A percentile compares a stretch with the other conserved stretches of the same genome.
Evolutionary conservation across 2,113 vertebrate species (phyloP).

Genomic region (Desmodus rotundus): DNA sequence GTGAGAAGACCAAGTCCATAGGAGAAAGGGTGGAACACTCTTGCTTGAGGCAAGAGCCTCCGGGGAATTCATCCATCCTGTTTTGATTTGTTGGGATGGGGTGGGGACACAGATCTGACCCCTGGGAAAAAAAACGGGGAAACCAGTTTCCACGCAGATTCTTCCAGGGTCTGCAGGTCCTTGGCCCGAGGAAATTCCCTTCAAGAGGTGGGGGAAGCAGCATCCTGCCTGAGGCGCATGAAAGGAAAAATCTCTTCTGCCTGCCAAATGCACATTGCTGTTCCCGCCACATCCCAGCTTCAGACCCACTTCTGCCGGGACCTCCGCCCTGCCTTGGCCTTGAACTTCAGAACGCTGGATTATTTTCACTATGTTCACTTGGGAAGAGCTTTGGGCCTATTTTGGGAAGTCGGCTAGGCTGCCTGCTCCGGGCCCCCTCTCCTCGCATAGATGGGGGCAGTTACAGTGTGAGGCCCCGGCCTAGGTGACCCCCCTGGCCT

Average conservation of each 20-base stretch:
- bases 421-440: neutral
- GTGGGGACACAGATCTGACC: neutral
- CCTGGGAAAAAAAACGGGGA: neutral
- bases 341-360: neutral
- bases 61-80: neutral
- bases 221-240: neutral
- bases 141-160: neutral
- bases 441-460: neutral
- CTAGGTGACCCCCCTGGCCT: neutral
- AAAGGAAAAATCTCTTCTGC: neutral
- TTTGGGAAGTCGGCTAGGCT: neutral
- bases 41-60: neutral
- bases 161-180: neutral
- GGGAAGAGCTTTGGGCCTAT: neutral
- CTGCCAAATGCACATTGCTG: neutral
- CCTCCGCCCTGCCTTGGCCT: neutral
- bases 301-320: neutral
- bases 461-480: neutral
- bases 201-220: neutral
- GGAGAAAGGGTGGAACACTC: neutral
- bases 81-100: neutral
- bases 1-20: neutral
- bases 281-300: neutral
- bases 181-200: constrained; percentile 49
- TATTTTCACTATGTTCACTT: neutral